phyloP scores from a whole-genome alignment of 2,888 invertebrate species.

The Branchinecta sandiegonensis region DNA sequence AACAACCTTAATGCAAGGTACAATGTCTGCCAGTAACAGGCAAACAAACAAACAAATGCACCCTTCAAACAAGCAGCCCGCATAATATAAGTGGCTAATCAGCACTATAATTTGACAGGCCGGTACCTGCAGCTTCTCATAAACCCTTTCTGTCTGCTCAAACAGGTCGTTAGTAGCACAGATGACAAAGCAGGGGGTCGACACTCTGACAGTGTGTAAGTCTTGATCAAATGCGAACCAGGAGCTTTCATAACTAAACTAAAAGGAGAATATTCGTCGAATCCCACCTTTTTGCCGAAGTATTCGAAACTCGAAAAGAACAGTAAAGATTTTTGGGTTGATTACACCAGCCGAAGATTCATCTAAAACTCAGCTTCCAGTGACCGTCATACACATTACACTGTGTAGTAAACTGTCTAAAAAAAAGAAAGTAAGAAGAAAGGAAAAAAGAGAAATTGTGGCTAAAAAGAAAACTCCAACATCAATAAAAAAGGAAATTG shows the following conservation, averaged over 20 bases:
- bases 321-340: background rate
- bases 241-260: background rate
- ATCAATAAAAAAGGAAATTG: background rate
- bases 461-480: background rate
- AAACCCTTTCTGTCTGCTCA: background rate
- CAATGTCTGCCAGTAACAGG: background rate
- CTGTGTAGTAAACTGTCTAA: background rate
- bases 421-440: background rate
- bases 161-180: background rate
- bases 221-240: background rate
- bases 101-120: background rate
- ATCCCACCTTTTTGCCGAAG: background rate
- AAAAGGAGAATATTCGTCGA: background rate
- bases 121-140: background rate
- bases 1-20: slow-evolving; percentile 1
- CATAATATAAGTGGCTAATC: background rate
- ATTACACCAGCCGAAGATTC: background rate
- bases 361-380: background rate
- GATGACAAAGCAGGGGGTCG: background rate
- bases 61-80: background rate
- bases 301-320: background rate
- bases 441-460: background rate
- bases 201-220: background rate
- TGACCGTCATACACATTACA: background rate
- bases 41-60: background rate